phyloP scores from a whole-genome alignment of 2,888 invertebrate genomes.

The Ichneumoninae sp. region DNA sequence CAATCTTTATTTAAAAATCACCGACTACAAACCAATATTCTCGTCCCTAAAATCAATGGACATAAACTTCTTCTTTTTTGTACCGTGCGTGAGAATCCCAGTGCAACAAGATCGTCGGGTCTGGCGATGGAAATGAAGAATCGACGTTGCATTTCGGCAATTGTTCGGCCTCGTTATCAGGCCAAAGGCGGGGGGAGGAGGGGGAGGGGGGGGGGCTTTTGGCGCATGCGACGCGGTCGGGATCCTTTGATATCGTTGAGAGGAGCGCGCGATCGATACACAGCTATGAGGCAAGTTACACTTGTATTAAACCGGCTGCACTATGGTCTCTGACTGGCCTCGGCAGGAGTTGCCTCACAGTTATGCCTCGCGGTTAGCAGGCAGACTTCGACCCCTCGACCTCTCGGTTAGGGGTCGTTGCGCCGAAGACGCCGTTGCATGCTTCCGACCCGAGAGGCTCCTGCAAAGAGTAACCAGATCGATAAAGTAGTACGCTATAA shows the following conservation, averaged over 20 bases:
- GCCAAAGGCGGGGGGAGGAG: too few species aligned
- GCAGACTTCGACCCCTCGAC: constrained; percentile 69
- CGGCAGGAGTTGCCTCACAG: constrained; percentile 30
- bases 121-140: not conserved
- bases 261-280: constrained; percentile 40
- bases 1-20: too few species aligned
- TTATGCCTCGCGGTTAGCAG: constrained; percentile 51
- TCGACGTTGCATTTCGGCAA: not conserved
- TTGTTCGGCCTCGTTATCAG: not conserved
- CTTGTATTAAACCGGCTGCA: constrained; percentile 21
- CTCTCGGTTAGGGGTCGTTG: constrained; percentile 73
- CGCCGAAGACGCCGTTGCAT: constrained; percentile 75
- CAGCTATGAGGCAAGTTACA: constrained; percentile 60
- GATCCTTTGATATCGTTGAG: constrained; percentile 54
- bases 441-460: constrained; percentile 64
- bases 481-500: constrained; percentile 17
- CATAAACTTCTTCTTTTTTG: too few species aligned
- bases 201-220: not conserved
- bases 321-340: not conserved
- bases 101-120: not conserved
- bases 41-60: not conserved
- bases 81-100: not conserved
- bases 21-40: not conserved
- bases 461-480: constrained; percentile 23
- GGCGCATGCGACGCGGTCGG: constrained; percentile 26